Base-by-base conservation (phyloP, 2,888 invertebrate genomes). In the Amphipyra berbera region DNA sequence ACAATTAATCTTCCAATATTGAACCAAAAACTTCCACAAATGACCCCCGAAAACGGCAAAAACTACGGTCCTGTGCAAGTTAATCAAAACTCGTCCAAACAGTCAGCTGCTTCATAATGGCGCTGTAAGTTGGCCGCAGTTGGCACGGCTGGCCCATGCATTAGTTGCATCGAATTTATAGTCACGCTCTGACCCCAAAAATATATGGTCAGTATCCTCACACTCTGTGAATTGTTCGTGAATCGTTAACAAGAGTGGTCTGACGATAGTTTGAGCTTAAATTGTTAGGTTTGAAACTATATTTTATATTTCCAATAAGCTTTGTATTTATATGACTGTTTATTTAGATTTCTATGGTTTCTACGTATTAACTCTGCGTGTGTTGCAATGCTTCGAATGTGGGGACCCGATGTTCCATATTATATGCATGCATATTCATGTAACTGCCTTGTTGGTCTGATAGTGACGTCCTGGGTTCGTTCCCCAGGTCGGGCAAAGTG, bases 91-190 rank as follows among this genome's bases (percentile, higher is more conserved):
- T 66, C 46, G 46, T 52, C 37, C 60, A 60, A 63, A 55, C 48
- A 55, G 14, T 68, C 71, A 71, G 63, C 66, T 56, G 59, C 61
- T 73, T 37, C 54, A 68, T 57, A 80, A 64, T 67, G 47, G 58
- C 44, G 45, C 10, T 46, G 52, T 61, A 70, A 64, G 60, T 61
- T 60, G 55, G 56, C 60, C 56, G 46, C 65, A 67, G 48, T 69
- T 68, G 70, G 77, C 64, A 65, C 50, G 53, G 15, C 42, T 38
- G 40, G 47, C 15, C 46, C 49, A 69, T 82, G 85, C 79, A 80
- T 83, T 83, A 82, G 76, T 78, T 79, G 82, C 82, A 74, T 65
- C 47, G 61, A 76, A 88, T 84, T 82, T 84, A 85, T 82, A 72
- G 66, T 63, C 59, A 57, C 68, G 59, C 61, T 62, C 68, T 71